Percentiles rank a stretch among this genome's conserved stretches.
Conservation (phyloP, 2,888 invertebrate species). For the Itoplectis maculator region DNA sequence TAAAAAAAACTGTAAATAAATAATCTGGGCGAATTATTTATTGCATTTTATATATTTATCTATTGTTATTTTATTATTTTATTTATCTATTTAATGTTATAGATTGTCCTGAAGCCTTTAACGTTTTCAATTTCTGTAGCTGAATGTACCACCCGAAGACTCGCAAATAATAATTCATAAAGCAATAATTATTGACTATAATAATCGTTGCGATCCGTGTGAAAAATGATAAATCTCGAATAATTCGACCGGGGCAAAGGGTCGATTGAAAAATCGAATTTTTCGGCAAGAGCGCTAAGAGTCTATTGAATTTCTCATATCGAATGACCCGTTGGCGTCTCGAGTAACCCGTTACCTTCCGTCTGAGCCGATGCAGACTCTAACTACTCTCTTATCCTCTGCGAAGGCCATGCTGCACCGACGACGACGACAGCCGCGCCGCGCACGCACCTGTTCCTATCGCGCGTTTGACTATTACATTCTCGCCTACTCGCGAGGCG, state of each 20-base stretch:
- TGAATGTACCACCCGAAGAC: too few relatives aligned
- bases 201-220: too few relatives aligned
- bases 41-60: too few relatives aligned
- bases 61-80: too few relatives aligned
- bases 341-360: conserved; percentile 44
- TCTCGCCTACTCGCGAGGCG: neutral
- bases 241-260: neutral
- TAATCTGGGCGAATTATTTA: too few relatives aligned
- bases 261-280: neutral
- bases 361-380: conserved; percentile 1
- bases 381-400: conserved; percentile 35
- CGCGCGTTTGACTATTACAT: neutral
- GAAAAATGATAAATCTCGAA: neutral
- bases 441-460: neutral
- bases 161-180: too few relatives aligned
- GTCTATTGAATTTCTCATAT: conserved; percentile 33
- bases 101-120: too few relatives aligned
- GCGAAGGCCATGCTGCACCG: conserved; percentile 31
- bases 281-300: neutral
- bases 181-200: too few relatives aligned
- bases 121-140: too few relatives aligned
- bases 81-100: too few relatives aligned
- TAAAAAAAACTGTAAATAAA: too few relatives aligned
- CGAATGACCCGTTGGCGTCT: conserved; percentile 28
- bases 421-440: neutral